Percentiles rank a stretch among this genome's conserved stretches.
phyloP scores from a whole-genome alignment of 2,888 invertebrate species.

The Acronicta leporina region DNA sequence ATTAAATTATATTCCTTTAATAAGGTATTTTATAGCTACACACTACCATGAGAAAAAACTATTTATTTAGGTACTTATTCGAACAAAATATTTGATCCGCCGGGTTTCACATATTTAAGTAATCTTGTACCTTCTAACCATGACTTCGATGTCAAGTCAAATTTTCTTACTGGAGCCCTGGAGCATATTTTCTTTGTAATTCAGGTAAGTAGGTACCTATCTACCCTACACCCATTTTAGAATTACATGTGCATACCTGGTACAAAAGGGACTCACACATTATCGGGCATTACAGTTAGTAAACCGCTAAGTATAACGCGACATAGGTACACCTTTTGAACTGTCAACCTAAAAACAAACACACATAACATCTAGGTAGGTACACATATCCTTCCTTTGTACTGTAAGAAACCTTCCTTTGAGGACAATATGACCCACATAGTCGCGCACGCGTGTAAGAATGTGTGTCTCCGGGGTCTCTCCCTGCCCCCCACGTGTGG shows the following conservation, averaged over 20 bases:
- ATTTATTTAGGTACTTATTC: too few relatives aligned
- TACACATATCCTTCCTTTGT: slow-evolving; percentile 44
- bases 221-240: too few relatives aligned
- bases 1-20: not conserved
- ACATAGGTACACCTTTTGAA: slow-evolving; percentile 5
- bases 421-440: slow-evolving; percentile 84
- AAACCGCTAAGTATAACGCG: too few relatives aligned
- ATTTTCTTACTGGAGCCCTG: not conserved
- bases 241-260: too few relatives aligned
- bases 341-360: slow-evolving; percentile 17
- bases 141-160: not conserved
- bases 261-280: not conserved
- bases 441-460: slow-evolving; percentile 82
- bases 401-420: slow-evolving; percentile 56
- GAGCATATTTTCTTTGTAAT: too few relatives aligned
- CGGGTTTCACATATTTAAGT: too few relatives aligned
- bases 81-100: too few relatives aligned
- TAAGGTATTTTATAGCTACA: too few relatives aligned
- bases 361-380: not conserved
- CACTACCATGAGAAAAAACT: slow-evolving; percentile 4
- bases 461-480: slow-evolving; percentile 76
- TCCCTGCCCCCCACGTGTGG: slow-evolving; percentile 62
- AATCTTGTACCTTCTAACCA: not conserved
- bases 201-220: not conserved
- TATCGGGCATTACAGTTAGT: too few relatives aligned